phyloP scores from a whole-genome alignment of 2,797 vertebrate genomes.

The Microtus obscurus region DNA sequence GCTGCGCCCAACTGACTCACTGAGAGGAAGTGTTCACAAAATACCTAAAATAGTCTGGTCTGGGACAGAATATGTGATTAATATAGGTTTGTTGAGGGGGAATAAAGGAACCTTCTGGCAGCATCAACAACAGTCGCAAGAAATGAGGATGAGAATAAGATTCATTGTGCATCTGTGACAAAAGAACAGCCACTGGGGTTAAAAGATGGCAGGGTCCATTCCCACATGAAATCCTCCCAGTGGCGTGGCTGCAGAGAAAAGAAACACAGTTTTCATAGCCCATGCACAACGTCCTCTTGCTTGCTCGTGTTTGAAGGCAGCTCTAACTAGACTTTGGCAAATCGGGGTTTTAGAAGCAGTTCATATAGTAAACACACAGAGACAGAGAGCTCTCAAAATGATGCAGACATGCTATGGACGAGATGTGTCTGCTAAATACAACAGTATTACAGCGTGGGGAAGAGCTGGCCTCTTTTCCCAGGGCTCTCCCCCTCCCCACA shows the following conservation, averaged over 20 bases:
- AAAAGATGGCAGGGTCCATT: background rate
- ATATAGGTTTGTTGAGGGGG: background rate
- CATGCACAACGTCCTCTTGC: background rate
- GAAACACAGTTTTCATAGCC: background rate
- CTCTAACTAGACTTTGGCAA: background rate
- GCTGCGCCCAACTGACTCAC: background rate
- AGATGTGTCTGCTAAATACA: background rate
- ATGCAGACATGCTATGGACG: background rate
- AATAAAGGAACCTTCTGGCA: background rate
- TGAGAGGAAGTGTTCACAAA: background rate
- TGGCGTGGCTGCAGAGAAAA: constrained; percentile 16
- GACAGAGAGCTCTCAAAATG: background rate
- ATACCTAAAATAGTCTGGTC: background rate
- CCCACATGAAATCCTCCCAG: background rate
- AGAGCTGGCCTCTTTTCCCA: background rate
- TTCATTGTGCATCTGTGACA: background rate
- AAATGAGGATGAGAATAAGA: constrained; percentile 17
- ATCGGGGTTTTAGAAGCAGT: background rate
- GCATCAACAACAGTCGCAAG: background rate
- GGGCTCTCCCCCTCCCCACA: background rate
- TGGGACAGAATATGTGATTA: background rate
- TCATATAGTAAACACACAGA: background rate
- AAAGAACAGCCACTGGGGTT: constrained; percentile 6
- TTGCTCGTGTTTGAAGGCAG: background rate
- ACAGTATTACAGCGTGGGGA: background rate